Percentiles rank a stretch among this genome's conserved stretches.
These are phyloP conservation scores for Valencia hispanica DNA, from an alignment of 2,797 vertebrate genomes.

Conservation along the genomic window DNA sequence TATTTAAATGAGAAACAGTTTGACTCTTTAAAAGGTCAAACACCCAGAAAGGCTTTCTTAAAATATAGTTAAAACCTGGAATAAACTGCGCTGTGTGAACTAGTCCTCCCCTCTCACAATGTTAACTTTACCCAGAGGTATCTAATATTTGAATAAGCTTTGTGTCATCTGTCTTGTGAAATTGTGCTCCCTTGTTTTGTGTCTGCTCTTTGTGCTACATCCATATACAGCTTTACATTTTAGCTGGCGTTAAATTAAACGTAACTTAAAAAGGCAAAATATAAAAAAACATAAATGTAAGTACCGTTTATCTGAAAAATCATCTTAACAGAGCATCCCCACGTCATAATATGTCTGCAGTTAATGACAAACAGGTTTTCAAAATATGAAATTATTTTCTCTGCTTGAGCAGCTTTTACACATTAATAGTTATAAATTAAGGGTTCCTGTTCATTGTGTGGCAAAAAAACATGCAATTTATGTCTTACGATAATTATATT, in stretches of 20 bases:
- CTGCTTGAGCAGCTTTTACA: neutral
- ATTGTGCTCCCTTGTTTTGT: neutral
- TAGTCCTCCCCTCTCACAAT: slow-evolving; percentile 13
- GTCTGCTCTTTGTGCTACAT: neutral
- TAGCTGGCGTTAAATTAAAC: neutral
- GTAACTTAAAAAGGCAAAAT: neutral
- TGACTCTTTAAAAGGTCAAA: slow-evolving; percentile 42
- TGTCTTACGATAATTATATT: neutral
- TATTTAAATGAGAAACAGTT: slow-evolving; percentile 33
- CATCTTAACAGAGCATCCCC: neutral
- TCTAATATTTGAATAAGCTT: slow-evolving; percentile 18
- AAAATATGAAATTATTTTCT: neutral
- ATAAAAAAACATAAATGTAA: too few species aligned
- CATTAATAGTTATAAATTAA: neutral
- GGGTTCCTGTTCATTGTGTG: neutral
- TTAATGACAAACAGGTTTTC: neutral
- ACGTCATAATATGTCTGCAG: neutral
- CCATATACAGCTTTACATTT: neutral
- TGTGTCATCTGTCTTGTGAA: slow-evolving; percentile 8
- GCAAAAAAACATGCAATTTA: neutral
- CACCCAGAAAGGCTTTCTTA: slow-evolving; percentile 40
- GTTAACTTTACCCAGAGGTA: slow-evolving; percentile 19
- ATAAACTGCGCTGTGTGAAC: slow-evolving; percentile 19
- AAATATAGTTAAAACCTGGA: slow-evolving; percentile 19
- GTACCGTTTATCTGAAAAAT: neutral